Base-by-base conservation (phyloP, 2,888 invertebrate genomes). In the Atherix ibis region DNA sequence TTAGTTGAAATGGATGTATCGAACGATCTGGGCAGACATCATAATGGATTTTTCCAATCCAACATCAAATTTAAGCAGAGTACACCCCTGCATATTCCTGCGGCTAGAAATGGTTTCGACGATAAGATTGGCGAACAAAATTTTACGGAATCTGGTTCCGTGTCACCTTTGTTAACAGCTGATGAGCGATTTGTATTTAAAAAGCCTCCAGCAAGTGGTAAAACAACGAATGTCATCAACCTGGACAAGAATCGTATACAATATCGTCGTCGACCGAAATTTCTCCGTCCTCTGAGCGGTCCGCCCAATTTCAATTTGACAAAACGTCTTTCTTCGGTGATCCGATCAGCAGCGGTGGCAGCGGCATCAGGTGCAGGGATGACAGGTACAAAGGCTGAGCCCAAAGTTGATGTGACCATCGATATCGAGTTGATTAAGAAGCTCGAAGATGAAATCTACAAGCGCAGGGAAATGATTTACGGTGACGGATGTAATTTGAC, bases 221-320 rank as follows among this genome's bases (percentile, higher is more conserved):
- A n/a, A 13, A 9, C 17, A 30, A 18, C 9, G n/a, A 30, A 25
- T 36, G 16, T 43, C 14, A 39, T 43, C 22, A 41, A 43, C 38
- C 32, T 43, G 16, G 41, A 43, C 27, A 41, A 41, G 35, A 41
- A 43, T 40, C 33, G 39, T 16, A 43, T 41, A n/a, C 27, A 35
- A 13, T 32, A 34, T 13, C 19, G 65, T 64, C 47, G 63, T 60
- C 31, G 36, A 12, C 18, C 39, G 25, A 38, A 35, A 34, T 30
- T 39, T 18, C 28, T 30, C 10, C 32, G 43, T 4, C 43, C 43
- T 17, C 18, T 41, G 9, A 43, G 43, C 33, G 34, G 41, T 27
- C 43, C 43, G 19, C 33, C 35, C 16, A 43, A 39, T 38, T 43
- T 43, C 31, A 41, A 41, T 32, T 28, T 38, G 10, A 34, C 30